Evolutionary conservation across 2,888 invertebrate genomes (phyloP).

Genomic region (Pyralis farinalis): DNA sequence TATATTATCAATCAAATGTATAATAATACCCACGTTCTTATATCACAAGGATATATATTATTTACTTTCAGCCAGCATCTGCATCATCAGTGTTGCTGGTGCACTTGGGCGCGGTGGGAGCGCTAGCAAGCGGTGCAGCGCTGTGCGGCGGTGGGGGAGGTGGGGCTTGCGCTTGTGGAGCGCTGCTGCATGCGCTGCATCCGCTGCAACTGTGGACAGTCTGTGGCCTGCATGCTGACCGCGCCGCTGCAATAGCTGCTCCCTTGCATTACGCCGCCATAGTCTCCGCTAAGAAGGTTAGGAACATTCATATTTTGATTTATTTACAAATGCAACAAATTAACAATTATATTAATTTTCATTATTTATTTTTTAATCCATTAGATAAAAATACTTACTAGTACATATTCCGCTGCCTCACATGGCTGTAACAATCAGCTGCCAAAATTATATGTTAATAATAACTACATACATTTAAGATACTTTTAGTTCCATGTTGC

Average conservation of each 20-base stretch:
- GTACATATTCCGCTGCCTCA: too few relatives aligned
- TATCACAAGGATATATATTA: too few relatives aligned
- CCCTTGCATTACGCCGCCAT: constrained; percentile 90
- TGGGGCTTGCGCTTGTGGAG: constrained; percentile 85
- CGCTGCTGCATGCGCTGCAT: constrained; percentile 85
- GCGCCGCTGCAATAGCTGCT: constrained; percentile 90
- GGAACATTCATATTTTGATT: background rate
- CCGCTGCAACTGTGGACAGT: constrained; percentile 90
- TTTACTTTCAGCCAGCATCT: constrained; percentile 76
- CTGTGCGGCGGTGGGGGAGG: constrained; percentile 84
- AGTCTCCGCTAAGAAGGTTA: constrained; percentile 86
- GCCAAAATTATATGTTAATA: too few relatives aligned
- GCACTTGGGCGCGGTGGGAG: constrained; percentile 86
- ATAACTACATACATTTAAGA: too few relatives aligned
- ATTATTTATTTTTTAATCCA: too few relatives aligned
- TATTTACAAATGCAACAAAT: too few relatives aligned
- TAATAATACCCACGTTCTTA: too few relatives aligned
- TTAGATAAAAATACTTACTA: too few relatives aligned
- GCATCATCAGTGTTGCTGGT: constrained; percentile 87
- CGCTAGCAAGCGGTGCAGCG: constrained; percentile 85
- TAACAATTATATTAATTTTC: too few relatives aligned
- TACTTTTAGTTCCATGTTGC: too few relatives aligned
- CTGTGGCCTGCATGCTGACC: constrained; percentile 89
- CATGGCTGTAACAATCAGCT: too few relatives aligned
- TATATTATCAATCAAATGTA: too few relatives aligned